Percentiles rank a stretch among this genome's conserved stretches.
Evolutionary conservation across 2,797 vertebrate genomes (phyloP).

Genomic region (Myotis vivesi): DNA sequence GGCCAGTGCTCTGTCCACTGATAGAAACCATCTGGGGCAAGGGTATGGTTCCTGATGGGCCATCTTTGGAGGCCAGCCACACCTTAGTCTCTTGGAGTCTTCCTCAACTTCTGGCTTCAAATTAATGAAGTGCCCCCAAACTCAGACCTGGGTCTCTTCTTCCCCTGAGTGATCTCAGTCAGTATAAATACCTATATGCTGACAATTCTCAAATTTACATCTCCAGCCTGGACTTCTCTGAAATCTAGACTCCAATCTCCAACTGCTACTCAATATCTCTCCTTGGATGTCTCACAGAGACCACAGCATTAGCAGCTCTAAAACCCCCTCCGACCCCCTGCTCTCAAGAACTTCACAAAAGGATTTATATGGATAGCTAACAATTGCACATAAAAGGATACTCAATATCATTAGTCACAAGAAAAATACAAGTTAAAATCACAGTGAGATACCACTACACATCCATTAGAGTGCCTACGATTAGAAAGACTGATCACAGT

Average conservation of each 20-base stretch:
- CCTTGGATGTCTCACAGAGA: background rate
- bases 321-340: background rate
- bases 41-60: background rate
- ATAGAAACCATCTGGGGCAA: too few species aligned
- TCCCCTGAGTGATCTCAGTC: background rate
- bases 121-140: background rate
- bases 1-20: too few species aligned
- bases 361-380: background rate
- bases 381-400: background rate
- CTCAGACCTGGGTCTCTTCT: background rate
- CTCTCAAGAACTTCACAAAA: slow-evolving; percentile 17
- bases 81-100: background rate
- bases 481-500: background rate
- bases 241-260: background rate
- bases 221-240: background rate
- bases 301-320: background rate
- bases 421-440: background rate
- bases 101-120: background rate
- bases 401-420: background rate
- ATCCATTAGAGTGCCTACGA: background rate
- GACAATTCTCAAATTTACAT: background rate
- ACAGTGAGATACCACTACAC: background rate
- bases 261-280: background rate
- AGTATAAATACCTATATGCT: background rate
- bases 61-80: background rate